Evolutionary conservation across 35 echinoderm and acorn worm genomes (phyloP).

Genomic region (Antedon bifida): DNA sequence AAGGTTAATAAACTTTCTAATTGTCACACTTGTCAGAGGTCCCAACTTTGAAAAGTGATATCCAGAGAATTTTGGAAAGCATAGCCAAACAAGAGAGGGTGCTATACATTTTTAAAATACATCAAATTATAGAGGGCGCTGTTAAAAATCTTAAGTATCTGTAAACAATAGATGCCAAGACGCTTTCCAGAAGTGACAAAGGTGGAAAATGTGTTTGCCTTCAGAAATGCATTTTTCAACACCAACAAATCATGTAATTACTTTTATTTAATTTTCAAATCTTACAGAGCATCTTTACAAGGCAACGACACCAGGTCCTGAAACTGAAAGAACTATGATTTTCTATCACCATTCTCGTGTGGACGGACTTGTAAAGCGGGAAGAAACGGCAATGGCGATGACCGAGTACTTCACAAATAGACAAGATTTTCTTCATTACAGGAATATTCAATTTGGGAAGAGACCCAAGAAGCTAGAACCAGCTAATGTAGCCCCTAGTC

Average conservation of each 20-base stretch:
- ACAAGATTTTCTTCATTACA: slow-evolving; percentile 70
- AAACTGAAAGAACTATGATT: slow-evolving; percentile 86
- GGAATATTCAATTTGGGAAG: slow-evolving; percentile 76
- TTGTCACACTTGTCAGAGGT: background rate
- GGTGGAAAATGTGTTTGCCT: too few species aligned
- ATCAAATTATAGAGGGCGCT: too few species aligned
- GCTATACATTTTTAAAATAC: background rate
- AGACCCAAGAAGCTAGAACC: slow-evolving; percentile 79
- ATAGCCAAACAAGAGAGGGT: too few species aligned
- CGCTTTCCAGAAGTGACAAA: too few species aligned
- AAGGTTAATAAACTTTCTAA: slow-evolving; percentile 44
- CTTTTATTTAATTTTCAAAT: background rate
- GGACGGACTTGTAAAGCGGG: slow-evolving; percentile 71
- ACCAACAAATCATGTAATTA: too few species aligned
- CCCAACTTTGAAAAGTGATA: background rate
- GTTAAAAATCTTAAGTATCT: too few species aligned
- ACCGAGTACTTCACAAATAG: slow-evolving; percentile 73
- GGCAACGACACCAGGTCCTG: slow-evolving; percentile 48
- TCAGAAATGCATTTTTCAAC: too few species aligned
- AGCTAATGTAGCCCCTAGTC: slow-evolving; percentile 32
- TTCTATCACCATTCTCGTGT: slow-evolving; percentile 89
- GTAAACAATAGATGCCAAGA: too few species aligned
- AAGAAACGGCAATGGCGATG: slow-evolving; percentile 82
- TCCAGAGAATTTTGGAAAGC: background rate
- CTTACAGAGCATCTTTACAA: slow-evolving; percentile 98